Base-by-base conservation (phyloP, 35 echinoderm and acorn worm species). In the Amphiura filiformis region DNA sequence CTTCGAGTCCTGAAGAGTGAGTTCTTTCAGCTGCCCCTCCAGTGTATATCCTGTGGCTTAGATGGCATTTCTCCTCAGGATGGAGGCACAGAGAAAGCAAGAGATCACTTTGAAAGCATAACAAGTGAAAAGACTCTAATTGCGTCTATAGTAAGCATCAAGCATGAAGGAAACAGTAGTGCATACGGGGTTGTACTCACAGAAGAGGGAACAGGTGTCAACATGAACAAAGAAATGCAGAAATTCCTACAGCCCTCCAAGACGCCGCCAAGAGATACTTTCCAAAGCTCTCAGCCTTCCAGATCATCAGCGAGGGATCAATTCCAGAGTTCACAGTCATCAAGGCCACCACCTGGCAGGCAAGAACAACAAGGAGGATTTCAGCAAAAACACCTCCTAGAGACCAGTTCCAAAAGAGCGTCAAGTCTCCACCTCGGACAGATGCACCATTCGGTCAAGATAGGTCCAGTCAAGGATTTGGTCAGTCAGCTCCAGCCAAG, bases 1-100 rank as follows among this genome's bases (percentile, higher is more conserved):
- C 32, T 96, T 0, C 92, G 88, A 76, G 44, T 77, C 23, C 37
- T 96, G 13, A 87, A 92, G 57, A 76, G 76, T 47, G 39, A 87
- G 26, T 96, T 75, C 83, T 88, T 92, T 38, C 75, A 81, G 31
- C 76, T 96, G n/a, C 86, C 83, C 61, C 44, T 79, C 12, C 94
- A 96, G 75, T 92, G 90, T 83, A 44, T 96, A 30, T 57, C 5
- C 28, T 96, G 94, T 47, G 75, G 37, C 34, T 26, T 96, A 38
- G 90, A 96, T 84, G 86, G 88, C 12, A 57, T 89, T 31, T 38
- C 82, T 1, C 32, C 83, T 65, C 56, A 36, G 26, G 44, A 90
- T 15, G 61, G 75, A 33, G 49, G 31, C 30, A 75, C 47, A 79
- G 11, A 38, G 20, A 85, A 64, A 83, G 83, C 89, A 18, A 1